Evolutionary conservation across 64 coral and sea anemone species (phyloP).

Genomic region (Trachythela sp.): DNA sequence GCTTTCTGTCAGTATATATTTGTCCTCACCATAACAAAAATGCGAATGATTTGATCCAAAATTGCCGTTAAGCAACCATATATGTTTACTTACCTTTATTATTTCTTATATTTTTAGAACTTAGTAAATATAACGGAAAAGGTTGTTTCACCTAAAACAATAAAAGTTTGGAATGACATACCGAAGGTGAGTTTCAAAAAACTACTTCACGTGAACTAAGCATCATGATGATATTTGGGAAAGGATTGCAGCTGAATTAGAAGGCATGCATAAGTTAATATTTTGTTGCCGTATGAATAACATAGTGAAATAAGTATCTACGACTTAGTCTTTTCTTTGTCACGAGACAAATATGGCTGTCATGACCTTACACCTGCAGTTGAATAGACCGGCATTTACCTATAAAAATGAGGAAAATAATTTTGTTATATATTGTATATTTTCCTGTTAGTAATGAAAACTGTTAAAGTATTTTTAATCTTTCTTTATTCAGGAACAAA

Average conservation of each 20-base stretch:
- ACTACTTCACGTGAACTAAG: neutral
- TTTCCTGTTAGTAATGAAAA: neutral
- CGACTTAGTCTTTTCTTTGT: no score
- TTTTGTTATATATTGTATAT: neutral
- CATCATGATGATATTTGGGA: no score
- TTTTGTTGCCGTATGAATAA: no score
- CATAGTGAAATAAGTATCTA: no score
- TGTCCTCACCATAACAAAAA: no score
- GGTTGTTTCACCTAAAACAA: neutral
- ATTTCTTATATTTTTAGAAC: neutral
- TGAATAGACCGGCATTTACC: neutral
- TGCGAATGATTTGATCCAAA: no score
- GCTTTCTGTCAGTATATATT: no score
- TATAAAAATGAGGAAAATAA: neutral
- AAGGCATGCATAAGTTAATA: no score
- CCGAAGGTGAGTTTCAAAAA: neutral
- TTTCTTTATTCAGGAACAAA: neutral
- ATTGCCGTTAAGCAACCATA: no score
- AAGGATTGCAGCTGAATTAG: no score
- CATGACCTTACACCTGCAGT: neutral
- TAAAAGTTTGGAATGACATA: slow-evolving; percentile 3
- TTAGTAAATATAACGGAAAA: neutral
- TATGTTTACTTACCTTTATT: neutral
- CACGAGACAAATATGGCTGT: no score
- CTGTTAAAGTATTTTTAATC: no score